Conservation (phyloP, 2,113 vertebrate genomes). For the Phodopus roborovskii region DNA sequence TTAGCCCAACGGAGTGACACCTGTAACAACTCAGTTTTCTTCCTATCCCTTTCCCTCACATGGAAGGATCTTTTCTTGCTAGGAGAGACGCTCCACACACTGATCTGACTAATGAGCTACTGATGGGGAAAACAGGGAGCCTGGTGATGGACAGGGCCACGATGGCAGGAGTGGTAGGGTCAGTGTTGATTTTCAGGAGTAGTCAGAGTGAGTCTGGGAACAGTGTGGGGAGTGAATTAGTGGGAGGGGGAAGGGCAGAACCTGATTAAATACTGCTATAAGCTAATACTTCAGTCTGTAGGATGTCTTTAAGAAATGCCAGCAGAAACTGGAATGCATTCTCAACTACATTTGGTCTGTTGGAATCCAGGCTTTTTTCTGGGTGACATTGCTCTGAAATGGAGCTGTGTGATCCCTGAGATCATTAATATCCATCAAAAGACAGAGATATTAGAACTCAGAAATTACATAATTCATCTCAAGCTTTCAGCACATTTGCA, state of each 20-base stretch:
- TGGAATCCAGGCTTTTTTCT: constrained; percentile 27
- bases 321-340: background rate
- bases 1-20: background rate
- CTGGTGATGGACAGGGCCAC: background rate
- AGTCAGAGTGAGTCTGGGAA: background rate
- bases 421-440: background rate
- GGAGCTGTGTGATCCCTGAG: background rate
- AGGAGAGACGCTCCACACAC: background rate
- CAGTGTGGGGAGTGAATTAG: background rate
- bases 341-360: background rate
- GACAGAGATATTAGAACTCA: background rate
- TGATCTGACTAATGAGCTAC: background rate
- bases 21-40: background rate
- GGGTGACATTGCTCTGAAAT: background rate
- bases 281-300: background rate
- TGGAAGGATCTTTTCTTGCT: background rate
- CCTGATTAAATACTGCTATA: background rate
- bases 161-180: too few species aligned
- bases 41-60: background rate
- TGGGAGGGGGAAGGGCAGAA: background rate
- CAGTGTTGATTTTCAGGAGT: background rate
- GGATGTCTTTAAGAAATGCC: background rate
- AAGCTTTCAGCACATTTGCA: background rate
- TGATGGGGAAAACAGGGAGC: background rate
- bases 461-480: background rate